Evolutionary conservation across 2,888 invertebrate genomes (phyloP).

Genomic region (Acheta domesticus): DNA sequence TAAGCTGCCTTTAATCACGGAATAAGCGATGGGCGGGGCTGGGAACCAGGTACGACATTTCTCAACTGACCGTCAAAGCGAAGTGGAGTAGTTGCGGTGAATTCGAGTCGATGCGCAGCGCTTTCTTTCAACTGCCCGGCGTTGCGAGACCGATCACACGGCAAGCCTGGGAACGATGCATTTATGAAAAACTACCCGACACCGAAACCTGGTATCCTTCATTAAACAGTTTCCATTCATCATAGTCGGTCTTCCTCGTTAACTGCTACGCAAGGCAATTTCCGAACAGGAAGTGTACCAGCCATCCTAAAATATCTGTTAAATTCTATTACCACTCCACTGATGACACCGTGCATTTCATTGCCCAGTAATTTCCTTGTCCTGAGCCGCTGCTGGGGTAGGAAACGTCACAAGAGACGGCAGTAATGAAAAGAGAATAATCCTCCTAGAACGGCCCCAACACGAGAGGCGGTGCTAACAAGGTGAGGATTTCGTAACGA

Average conservation of each 20-base stretch:
- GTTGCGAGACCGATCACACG: background rate
- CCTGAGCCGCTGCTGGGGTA: background rate
- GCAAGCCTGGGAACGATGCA: background rate
- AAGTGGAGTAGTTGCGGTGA: background rate
- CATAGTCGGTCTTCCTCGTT: background rate
- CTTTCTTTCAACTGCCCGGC: background rate
- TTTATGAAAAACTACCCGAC: background rate
- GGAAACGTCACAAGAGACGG: background rate
- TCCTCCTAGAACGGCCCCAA: background rate
- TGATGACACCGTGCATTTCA: background rate
- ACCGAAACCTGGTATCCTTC: background rate
- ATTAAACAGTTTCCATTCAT: background rate
- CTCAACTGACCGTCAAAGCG: background rate
- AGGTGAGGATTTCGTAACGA: background rate
- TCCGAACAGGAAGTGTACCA: background rate
- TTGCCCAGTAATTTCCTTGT: background rate
- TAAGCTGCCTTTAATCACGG: conserved; percentile 18
- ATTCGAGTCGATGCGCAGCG: background rate
- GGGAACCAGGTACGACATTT: background rate
- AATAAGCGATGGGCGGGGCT: background rate
- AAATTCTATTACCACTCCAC: background rate
- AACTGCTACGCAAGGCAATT: background rate
- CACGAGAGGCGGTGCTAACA: background rate
- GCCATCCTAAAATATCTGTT: background rate
- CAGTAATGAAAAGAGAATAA: background rate